Conservation (phyloP, 35 echinoderm and acorn worm species). For the Holothuria glaberrima region DNA sequence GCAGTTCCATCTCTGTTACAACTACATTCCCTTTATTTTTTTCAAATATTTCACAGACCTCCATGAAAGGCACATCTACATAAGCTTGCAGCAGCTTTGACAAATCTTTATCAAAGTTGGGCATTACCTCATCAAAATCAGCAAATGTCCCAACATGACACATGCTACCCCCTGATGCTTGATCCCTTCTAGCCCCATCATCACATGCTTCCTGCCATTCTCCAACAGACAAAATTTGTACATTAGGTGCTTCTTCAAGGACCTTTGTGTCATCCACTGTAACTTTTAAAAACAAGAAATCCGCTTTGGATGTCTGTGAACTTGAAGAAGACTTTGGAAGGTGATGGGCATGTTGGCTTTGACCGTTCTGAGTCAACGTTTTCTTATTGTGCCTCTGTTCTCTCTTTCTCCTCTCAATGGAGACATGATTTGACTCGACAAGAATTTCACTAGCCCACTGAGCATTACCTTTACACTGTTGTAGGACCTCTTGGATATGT, state of each 20-base stretch:
- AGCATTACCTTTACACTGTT: constrained; percentile 66
- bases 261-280: not conserved
- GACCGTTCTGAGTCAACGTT: not conserved
- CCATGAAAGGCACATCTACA: not conserved
- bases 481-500: constrained; percentile 56
- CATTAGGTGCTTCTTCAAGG: constrained; percentile 4
- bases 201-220: not conserved
- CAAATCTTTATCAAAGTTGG: constrained; percentile 13
- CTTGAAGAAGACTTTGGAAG: not conserved
- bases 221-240: not conserved
- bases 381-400: not conserved
- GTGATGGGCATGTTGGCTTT: not conserved
- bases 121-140: constrained; percentile 12
- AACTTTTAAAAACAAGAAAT: constrained; percentile 12
- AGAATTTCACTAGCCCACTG: constrained; percentile 79
- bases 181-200: too few relatives aligned
- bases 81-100: constrained; percentile 3
- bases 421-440: constrained; percentile 7
- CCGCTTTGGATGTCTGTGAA: constrained; percentile 26
- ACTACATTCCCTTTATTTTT: not conserved
- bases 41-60: constrained; percentile 38
- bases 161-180: not conserved
- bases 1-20: not conserved
- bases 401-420: not conserved
- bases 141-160: not conserved